Base-by-base conservation (phyloP, 2,113 vertebrate genomes). In the Dipodomys stephensi region DNA sequence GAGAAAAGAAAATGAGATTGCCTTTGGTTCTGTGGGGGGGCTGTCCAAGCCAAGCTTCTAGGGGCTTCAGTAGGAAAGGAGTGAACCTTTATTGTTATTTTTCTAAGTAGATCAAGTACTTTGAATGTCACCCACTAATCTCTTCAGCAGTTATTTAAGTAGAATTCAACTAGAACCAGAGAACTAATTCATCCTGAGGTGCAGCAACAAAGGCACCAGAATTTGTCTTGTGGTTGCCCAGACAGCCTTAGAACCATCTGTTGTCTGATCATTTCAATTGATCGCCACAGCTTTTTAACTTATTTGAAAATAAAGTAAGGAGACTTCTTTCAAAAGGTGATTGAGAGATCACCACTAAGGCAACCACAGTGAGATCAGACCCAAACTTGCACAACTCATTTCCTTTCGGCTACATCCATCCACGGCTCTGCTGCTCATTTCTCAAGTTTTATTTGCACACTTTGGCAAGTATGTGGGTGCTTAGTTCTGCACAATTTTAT, bases 231-330 rank as follows among this genome's bases (percentile, higher is more conserved):
- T 6, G 30, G 25, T 49, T 44, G 32, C 27, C 30, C 20, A 86
- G n/a, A 25, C 49, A 84, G 10, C 16, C 4, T 83, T 23, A 83
- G 25, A 89, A 64, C 13, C 44, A 74, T 19, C 20, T 32, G 53
- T 44, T 49, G 25, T 9, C 25, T 57, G 53, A 81, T 69, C 15
- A 64, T 78, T 89, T 78, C 76, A 90, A 35, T 27, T 65, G 12
- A 90, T 49, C 11, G 6, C 73, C 73, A 27, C 11, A 89, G 44
- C 71, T 57, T 32, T 94, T 81, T 71, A 89, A 60, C 27, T 77
- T 44, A 46, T 84, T 71, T 74, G 53, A 90, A 90, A 82, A 81
- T 72, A 82, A 94, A 95, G 82, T 77, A 69, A 91, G 60, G 32
- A 83, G 28, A 68, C 60, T 62, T 20, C 27, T 62, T 73, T 8